Conservation (phyloP, 1,140 invertebrate species). For the Halesus radiatus region DNA sequence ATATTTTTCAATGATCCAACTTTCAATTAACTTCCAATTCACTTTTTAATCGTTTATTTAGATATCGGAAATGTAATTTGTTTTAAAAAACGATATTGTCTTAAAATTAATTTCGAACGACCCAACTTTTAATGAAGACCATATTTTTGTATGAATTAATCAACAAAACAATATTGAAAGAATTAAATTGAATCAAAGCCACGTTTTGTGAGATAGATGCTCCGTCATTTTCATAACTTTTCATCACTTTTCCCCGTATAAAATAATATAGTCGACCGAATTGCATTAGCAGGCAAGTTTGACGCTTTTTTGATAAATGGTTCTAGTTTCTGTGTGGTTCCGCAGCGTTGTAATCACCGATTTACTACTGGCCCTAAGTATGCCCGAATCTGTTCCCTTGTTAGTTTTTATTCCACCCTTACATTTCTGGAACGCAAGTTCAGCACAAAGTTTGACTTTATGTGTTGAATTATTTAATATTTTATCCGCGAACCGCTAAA, state of each 20-base stretch:
- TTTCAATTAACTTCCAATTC: background rate
- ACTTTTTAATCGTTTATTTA: too few species aligned
- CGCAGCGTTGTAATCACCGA: background rate
- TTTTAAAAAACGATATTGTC: too few species aligned
- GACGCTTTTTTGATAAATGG: slow-evolving; percentile 8
- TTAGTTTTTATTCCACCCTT: background rate
- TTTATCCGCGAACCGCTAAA: too few species aligned
- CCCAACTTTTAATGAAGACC: too few species aligned
- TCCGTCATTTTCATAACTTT: too few species aligned
- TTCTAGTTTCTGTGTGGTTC: background rate
- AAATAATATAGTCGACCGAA: background rate
- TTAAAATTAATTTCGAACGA: too few species aligned
- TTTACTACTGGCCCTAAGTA: slow-evolving; percentile 7
- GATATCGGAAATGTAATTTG: too few species aligned
- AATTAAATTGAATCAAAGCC: too few species aligned
- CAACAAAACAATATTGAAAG: too few species aligned
- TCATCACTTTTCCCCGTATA: background rate
- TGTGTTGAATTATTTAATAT: background rate
- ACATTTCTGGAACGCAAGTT: background rate
- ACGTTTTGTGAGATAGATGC: too few species aligned
- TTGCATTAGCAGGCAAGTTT: slow-evolving; percentile 17
- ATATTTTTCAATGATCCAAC: background rate
- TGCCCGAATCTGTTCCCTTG: background rate
- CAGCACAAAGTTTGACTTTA: background rate
- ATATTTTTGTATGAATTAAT: too few species aligned